A percentile compares a stretch with the other conserved stretches of the same genome.
These are phyloP conservation scores for Spilosoma lubricipeda DNA, from an alignment of 2,888 invertebrate genomes.

Conservation along the genomic window DNA sequence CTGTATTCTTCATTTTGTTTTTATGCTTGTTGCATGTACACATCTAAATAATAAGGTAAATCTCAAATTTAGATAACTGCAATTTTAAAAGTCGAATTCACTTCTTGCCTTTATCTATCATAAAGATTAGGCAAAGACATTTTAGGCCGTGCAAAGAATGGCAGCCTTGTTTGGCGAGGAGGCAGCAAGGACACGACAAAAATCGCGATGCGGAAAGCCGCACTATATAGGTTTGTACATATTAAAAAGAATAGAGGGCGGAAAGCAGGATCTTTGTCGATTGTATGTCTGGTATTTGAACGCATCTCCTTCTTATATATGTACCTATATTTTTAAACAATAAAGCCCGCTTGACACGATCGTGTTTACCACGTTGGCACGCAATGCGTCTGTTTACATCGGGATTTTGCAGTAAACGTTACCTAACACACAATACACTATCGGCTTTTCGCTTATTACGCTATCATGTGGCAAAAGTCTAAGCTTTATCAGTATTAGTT, in stretches of 20 bases:
- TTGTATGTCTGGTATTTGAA: neutral
- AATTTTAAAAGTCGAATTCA: conserved; percentile 3
- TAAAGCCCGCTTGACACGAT: neutral
- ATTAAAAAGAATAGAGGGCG: neutral
- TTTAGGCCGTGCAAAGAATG: conserved; percentile 5
- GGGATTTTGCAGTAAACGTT: neutral
- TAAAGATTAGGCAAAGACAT: conserved; percentile 11
- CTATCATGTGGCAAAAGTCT: neutral
- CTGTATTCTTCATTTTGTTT: too few species aligned
- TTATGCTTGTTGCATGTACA: too few species aligned
- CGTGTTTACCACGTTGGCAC: neutral
- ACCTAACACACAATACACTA: neutral
- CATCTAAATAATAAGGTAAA: too few species aligned
- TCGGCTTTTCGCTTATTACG: neutral
- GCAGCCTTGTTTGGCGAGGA: neutral
- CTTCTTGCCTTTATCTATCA: conserved; percentile 6
- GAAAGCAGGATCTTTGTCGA: neutral
- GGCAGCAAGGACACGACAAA: neutral
- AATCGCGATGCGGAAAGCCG: neutral
- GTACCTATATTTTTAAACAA: neutral
- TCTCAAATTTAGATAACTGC: too few species aligned
- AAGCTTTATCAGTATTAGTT: neutral
- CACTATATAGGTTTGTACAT: conserved; percentile 4
- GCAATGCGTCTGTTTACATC: neutral
- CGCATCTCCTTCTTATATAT: neutral